Base-by-base conservation (phyloP, 37 sponge, comb jelly and placozoan species). In the Agelas oroides region DNA sequence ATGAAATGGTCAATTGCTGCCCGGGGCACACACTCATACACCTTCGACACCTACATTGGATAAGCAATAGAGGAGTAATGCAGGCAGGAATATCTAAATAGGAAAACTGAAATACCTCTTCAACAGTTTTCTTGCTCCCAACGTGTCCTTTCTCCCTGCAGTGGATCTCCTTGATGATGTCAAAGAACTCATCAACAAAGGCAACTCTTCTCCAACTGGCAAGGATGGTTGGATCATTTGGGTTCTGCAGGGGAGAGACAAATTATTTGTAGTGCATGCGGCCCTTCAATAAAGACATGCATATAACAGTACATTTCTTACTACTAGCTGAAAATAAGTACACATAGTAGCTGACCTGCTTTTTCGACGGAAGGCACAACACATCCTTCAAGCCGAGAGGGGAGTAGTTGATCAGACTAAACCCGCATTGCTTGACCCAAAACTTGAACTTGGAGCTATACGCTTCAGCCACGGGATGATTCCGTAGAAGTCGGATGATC, bases 11-110 rank as follows among this genome's bases (percentile, higher is more conserved):
- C 74, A 16, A 70, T 27, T 16, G 83, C 83, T 71, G 63, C 21
- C 60, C 83, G 52, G 53, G 83, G 83, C 24, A 83, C 28, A 33
- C 73, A 71, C 3, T 83, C 73, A 71, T 83, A 83, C 40, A 80
- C n/a, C 31, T 53, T 80, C 25, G 70, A 54, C 11, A 80, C 56
- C 52, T 67, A 30, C 24, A 46, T 46, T 46, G 46, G 46, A 46
- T 3, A 3, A 46, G 46, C 8, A 46, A 46, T 8, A 46, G 8
- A 46, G 46, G 46, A 46, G 46, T 46, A 46, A 46, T 46, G 46
- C 6, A 46, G 3, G 46, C 5, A 28, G 36, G 2, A 35, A 31
- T 34, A 32, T 70, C 20, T 32, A 70, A 35, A 35, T 70, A 21
- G 34, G 1, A 5, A 6, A 17, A 19, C 1, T 36, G 16, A 6